phyloP scores from a whole-genome alignment of 2,888 invertebrate genomes.

The Acanthosoma haemorrhoidale region DNA sequence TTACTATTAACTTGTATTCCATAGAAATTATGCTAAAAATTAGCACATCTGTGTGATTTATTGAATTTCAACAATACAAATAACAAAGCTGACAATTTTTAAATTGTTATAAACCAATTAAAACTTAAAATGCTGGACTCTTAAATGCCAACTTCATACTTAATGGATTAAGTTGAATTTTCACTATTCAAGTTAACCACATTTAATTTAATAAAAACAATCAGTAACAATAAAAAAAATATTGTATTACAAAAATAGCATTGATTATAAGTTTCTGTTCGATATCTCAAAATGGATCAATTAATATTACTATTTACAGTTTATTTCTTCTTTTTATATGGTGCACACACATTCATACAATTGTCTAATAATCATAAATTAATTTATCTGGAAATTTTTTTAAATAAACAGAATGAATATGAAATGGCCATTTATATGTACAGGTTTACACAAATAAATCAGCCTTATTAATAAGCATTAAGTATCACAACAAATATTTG shows the following conservation, averaged over 20 bases:
- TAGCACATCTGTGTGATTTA: neutral
- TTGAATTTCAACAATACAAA: neutral
- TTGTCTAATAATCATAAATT: neutral
- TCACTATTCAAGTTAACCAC: neutral
- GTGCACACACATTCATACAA: neutral
- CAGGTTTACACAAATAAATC: neutral
- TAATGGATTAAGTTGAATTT: neutral
- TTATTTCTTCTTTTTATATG: neutral
- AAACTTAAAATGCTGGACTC: neutral
- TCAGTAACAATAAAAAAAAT: neutral
- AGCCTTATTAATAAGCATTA: neutral
- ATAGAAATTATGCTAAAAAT: neutral
- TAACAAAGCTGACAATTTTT: neutral
- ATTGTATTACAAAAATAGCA: neutral
- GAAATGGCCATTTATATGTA: neutral
- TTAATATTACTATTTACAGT: neutral
- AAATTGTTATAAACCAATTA: neutral
- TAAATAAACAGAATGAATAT: neutral
- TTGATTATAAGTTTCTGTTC: neutral
- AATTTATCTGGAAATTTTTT: neutral
- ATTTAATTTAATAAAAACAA: neutral
- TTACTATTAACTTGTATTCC: neutral
- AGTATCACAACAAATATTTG: conserved; percentile 14
- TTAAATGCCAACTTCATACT: neutral
- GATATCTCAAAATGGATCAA: neutral